A percentile compares a stretch with the other conserved stretches of the same genome.
Evolutionary conservation across 2,797 vertebrate species (phyloP).

Genomic region (Echiichthys vipera): DNA sequence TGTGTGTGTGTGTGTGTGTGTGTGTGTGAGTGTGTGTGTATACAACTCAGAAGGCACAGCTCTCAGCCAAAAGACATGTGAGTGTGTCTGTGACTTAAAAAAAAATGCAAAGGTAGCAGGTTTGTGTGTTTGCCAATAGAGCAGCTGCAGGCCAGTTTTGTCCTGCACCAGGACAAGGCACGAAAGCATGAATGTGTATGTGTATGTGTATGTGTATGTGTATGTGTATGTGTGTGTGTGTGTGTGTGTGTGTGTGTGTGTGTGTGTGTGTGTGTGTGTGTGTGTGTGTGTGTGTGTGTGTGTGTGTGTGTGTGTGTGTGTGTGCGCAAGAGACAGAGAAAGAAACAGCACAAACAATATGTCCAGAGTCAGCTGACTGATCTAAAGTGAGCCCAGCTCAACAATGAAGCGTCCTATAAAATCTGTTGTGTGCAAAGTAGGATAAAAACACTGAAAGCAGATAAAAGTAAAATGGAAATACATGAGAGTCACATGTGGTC

Average conservation of each 20-base stretch:
- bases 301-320: constrained; percentile 34
- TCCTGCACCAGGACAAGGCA: constrained; percentile 84
- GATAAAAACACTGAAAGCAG: constrained; percentile 32
- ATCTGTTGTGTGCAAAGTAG: constrained; percentile 46
- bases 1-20: constrained; percentile 7
- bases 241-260: constrained; percentile 30
- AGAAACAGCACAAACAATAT: constrained; percentile 40
- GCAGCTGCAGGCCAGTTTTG: constrained; percentile 59
- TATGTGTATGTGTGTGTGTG: constrained; percentile 30
- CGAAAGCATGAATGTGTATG: constrained; percentile 64
- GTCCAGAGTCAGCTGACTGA: constrained; percentile 26
- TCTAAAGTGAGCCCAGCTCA: constrained; percentile 34
- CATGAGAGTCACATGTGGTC: constrained; percentile 15
- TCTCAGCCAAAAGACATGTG: constrained; percentile 48
- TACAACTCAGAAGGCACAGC: constrained; percentile 75
- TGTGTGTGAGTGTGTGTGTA: constrained; percentile 27
- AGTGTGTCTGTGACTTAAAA: constrained; percentile 23
- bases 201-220: constrained; percentile 37
- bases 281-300: constrained; percentile 25
- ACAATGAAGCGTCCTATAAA: constrained; percentile 26
- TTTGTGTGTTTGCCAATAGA: constrained; percentile 52
- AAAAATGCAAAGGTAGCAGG: constrained; percentile 54
- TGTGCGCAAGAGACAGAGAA: constrained; percentile 15
- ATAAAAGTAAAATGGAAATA: constrained; percentile 9
- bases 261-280: constrained; percentile 38